phyloP scores from a whole-genome alignment of 2,888 invertebrate genomes.

The Limenitis arthemis region DNA sequence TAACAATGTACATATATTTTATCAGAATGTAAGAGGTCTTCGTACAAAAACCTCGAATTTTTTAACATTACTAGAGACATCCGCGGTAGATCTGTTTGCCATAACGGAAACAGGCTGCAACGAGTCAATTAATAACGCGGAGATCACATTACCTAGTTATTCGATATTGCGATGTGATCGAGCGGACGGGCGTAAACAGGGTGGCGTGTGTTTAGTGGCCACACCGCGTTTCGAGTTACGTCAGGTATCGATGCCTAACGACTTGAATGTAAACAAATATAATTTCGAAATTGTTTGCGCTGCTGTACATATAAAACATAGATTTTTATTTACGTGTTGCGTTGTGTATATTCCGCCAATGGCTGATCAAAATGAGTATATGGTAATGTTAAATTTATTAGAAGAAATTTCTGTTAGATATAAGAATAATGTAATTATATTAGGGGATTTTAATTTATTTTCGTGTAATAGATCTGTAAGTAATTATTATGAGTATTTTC shows the following conservation, averaged over 20 bases:
- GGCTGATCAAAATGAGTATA: constrained; percentile 9
- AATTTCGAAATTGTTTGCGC: constrained; percentile 20
- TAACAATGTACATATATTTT: constrained; percentile 4
- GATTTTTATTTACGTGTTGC: constrained; percentile 11
- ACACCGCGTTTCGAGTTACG: background rate
- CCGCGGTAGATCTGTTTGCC: constrained; percentile 22
- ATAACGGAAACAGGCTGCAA: constrained; percentile 26
- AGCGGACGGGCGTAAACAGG: constrained; percentile 10
- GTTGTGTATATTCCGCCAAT: constrained; percentile 13
- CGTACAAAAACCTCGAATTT: no score
- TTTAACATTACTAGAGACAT: constrained; percentile 14
- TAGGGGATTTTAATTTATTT: no score
- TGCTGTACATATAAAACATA: constrained; percentile 13
- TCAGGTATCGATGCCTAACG: background rate
- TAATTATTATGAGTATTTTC: constrained; percentile 15
- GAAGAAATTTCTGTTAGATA: no score
- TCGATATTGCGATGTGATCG: constrained; percentile 11
- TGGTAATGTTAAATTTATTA: no score
- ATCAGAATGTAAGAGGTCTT: constrained; percentile 17
- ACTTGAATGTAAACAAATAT: constrained; percentile 9
- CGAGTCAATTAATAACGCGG: constrained; percentile 21
- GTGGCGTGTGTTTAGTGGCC: background rate
- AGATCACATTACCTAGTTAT: constrained; percentile 16
- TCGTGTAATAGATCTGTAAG: no score
- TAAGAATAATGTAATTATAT: no score